A percentile compares a stretch with the other conserved stretches of the same genome.
Evolutionary conservation across 2,888 invertebrate species (phyloP).

Genomic region (Cancer borealis): DNA sequence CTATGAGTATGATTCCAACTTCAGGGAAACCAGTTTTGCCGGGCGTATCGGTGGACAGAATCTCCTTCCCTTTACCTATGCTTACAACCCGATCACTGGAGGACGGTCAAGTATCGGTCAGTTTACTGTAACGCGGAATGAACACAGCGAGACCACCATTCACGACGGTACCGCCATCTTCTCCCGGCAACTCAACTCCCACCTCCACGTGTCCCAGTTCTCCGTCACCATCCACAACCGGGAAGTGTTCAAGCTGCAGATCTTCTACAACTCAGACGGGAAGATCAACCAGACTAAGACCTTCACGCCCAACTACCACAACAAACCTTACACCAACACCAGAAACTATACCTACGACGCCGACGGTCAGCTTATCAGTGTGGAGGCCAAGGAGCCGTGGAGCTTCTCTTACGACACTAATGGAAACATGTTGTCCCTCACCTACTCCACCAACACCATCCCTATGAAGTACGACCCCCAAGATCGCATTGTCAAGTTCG

Average conservation of each 20-base stretch:
- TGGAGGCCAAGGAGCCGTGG: conserved; percentile 96
- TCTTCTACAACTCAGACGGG: conserved; percentile 86
- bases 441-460: conserved; percentile 91
- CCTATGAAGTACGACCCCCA: conserved; percentile 90
- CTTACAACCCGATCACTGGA: conserved; percentile 90
- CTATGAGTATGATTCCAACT: conserved; percentile 78
- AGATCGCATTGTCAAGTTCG: conserved; percentile 95
- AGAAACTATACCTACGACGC: conserved; percentile 97
- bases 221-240: conserved; percentile 91
- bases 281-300: conserved; percentile 92
- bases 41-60: conserved; percentile 78
- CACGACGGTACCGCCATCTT: conserved; percentile 93
- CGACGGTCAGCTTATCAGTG: conserved; percentile 94
- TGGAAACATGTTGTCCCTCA: conserved; percentile 93
- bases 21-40: conserved; percentile 78
- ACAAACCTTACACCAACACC: conserved; percentile 93
- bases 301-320: conserved; percentile 92
- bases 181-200: conserved; percentile 87
- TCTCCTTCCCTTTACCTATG: conserved; percentile 78
- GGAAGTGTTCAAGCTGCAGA: conserved; percentile 94
- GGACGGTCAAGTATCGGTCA: conserved; percentile 89
- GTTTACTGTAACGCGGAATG: conserved; percentile 86
- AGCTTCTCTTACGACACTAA: conserved; percentile 94
- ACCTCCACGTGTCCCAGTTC: conserved; percentile 82
- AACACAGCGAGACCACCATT: conserved; percentile 90